Evolutionary conservation across 2,797 vertebrate species (phyloP).

Genomic region (Oryzias sinensis): DNA sequence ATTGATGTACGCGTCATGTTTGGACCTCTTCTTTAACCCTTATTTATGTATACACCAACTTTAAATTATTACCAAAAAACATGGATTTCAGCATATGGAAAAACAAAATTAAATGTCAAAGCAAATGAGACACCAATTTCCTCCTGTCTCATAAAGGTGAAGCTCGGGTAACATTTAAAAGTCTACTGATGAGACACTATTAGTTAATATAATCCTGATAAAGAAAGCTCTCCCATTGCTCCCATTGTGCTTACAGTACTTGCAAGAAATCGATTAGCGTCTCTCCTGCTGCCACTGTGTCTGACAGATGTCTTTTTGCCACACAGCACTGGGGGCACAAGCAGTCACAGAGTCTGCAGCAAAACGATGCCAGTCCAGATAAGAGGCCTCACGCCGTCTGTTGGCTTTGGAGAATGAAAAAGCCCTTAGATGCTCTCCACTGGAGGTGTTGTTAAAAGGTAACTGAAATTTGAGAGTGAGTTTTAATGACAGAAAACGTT

Average conservation of each 20-base stretch:
- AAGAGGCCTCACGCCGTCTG: conserved; percentile 46
- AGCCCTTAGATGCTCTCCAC: conserved; percentile 32
- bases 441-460: conserved; percentile 37
- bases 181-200: conserved; percentile 66
- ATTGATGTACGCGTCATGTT: conserved; percentile 28
- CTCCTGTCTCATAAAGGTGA: conserved; percentile 21
- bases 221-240: conserved; percentile 56
- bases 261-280: conserved; percentile 71
- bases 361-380: conserved; percentile 42
- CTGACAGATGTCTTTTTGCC: conserved; percentile 67
- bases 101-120: no score
- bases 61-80: conserved; percentile 10
- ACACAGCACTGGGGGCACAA: conserved; percentile 39
- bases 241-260: conserved; percentile 63
- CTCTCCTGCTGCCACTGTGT: conserved; percentile 63
- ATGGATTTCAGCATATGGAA: no score
- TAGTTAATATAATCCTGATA: conserved; percentile 75
- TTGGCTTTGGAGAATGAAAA: conserved; percentile 41
- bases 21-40: conserved; percentile 35
- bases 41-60: conserved; percentile 29
- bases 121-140: conserved; percentile 37
- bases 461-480: conserved; percentile 23
- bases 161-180: conserved; percentile 58
- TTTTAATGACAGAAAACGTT: conserved; percentile 14
- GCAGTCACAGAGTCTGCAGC: conserved; percentile 58